Evolutionary conservation across 2,797 vertebrate species (phyloP), one percentile per base, ranked within the genome.

Genomic region (Anas flavirostris): DNA sequence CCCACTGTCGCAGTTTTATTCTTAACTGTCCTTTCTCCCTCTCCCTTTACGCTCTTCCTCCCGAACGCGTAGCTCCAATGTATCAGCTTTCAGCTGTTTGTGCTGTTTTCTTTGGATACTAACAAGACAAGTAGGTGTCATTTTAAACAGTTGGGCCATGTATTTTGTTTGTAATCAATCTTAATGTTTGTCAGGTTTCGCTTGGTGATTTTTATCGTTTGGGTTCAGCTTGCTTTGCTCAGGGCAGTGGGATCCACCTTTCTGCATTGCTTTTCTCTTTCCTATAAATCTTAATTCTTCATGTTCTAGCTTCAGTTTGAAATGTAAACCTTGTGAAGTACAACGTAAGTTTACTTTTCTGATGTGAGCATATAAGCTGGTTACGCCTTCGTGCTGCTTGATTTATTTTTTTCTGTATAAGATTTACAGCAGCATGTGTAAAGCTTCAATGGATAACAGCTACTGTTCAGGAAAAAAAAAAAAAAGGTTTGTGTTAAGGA

Each of bases 301-400:
- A 6, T 73, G 86, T 63, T 74, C 43, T 66, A 39, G 39, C 88
- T 91, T 78, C 68, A 12, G 0, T 91, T 91, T 86, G 86, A 90
- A 90, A 93, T 60, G 81, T 78, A 81, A 91, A 77, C 53, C 50
- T 78, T 88, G 90, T 86, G 70, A 92, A 94, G 88, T 79, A 87
- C 84, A 74, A 64, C 52, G 3, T 33, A 35, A 58, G 73, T 90
- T 92, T 93, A 43, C 73, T 64, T 91, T 91, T 86, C 63, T 37
- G 33, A 22, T 41, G 9, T 3, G 53, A 85, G 83, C 55, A 66
- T 67, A 18, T n/a, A 75, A 69, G 43, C 44, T 82, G 73, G 44
- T 88, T 67, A 56, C 48, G 56, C 39, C 72, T 90, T 74, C 53
- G 29, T 80, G 84, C 78, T 78, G 75, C 69, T 94, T 80, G 39